These are phyloP conservation scores for Rhinogobius similis DNA, from an alignment of 2,113 vertebrate species.

Conservation along the genomic window DNA sequence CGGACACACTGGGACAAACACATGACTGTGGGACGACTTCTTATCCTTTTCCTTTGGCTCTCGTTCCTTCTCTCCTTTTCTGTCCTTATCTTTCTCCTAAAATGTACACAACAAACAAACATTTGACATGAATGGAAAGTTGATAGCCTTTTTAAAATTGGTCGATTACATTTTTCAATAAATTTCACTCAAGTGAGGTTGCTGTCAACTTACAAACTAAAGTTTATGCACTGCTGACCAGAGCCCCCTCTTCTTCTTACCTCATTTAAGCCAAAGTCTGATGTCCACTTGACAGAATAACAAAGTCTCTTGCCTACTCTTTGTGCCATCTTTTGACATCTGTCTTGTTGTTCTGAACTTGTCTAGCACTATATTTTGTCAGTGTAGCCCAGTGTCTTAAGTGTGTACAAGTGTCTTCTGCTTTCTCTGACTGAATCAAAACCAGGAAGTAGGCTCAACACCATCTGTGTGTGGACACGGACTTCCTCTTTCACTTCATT, in stretches of 20 bases:
- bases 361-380: not conserved
- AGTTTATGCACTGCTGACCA: not conserved
- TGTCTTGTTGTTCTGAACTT: not conserved
- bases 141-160: not conserved
- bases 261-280: not conserved
- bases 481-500: constrained; percentile 6
- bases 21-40: constrained; percentile 80
- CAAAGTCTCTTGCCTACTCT: constrained; percentile 52
- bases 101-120: not conserved
- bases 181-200: not conserved
- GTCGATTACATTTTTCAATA: not conserved
- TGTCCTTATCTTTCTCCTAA: constrained; percentile 87
- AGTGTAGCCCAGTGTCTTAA: not conserved
- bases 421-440: constrained; percentile 1
- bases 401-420: constrained; percentile 1
- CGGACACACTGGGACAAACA: constrained; percentile 72
- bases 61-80: constrained; percentile 83
- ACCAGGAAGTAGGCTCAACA: not conserved
- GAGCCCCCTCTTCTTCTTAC: constrained; percentile 15
- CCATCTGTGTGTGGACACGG: not conserved
- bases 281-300: constrained; percentile 45
- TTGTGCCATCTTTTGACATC: not conserved
- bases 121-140: not conserved
- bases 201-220: not conserved
- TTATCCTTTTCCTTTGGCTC: constrained; percentile 88